These are phyloP conservation scores for Trichopoda pennipes DNA, from an alignment of 2,888 invertebrate species.

Conservation along the genomic window DNA sequence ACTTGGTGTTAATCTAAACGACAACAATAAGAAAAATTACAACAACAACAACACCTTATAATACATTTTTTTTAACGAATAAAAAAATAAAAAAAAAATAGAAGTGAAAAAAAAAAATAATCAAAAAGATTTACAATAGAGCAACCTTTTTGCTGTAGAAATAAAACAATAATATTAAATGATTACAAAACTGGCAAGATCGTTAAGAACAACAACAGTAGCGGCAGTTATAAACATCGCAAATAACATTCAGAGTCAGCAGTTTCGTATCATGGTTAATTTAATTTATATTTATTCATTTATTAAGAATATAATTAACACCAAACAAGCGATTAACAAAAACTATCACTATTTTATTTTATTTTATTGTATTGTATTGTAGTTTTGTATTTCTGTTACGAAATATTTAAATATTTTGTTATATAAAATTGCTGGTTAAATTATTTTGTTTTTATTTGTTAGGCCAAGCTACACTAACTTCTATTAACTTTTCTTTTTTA, in stretches of 20 bases:
- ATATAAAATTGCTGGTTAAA: too few species aligned
- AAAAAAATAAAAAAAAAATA: constrained; percentile 17
- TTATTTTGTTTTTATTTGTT: too few species aligned
- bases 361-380: background rate
- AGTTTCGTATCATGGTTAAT: constrained; percentile 56
- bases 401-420: constrained; percentile 18
- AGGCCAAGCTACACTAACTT: too few species aligned
- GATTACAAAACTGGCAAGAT: constrained; percentile 47
- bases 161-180: constrained; percentile 30
- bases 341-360: background rate
- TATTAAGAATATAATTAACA: constrained; percentile 55
- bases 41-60: constrained; percentile 45
- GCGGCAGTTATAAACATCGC: constrained; percentile 29
- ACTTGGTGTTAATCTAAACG: constrained; percentile 54
- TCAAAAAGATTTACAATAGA: constrained; percentile 55
- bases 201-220: constrained; percentile 26
- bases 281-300: constrained; percentile 42
- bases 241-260: constrained; percentile 57
- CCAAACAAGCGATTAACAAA: constrained; percentile 15
- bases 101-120: constrained; percentile 13
- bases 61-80: constrained; percentile 9
- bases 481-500: too few species aligned
- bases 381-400: constrained; percentile 15
- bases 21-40: constrained; percentile 32
- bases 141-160: constrained; percentile 40